Evolutionary conservation across 2,888 invertebrate genomes (phyloP).

Genomic region (Meloe dianella): DNA sequence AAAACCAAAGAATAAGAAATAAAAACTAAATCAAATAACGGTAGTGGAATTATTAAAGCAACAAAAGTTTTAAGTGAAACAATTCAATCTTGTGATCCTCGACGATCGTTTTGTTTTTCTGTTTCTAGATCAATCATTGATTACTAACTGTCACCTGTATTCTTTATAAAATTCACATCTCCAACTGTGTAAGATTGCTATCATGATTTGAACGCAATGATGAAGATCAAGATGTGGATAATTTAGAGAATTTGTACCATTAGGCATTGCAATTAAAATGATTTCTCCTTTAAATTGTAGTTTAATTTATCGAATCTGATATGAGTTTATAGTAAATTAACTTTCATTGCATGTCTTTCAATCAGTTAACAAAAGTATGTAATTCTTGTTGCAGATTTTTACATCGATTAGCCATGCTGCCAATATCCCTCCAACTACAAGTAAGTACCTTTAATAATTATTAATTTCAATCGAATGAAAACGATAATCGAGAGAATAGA

Average conservation of each 20-base stretch:
- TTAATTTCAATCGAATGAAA: background rate
- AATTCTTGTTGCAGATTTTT: slow-evolving; percentile 40
- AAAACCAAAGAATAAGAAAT: background rate
- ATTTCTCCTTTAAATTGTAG: background rate
- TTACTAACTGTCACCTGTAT: no score
- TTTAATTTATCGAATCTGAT: background rate
- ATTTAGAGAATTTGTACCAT: background rate
- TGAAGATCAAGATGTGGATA: background rate
- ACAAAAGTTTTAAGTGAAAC: background rate
- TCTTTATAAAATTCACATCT: background rate
- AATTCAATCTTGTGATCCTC: no score
- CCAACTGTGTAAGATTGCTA: no score
- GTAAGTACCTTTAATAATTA: slow-evolving; percentile 36
- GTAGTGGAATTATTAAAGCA: background rate
- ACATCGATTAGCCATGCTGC: slow-evolving; percentile 45
- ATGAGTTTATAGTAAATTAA: background rate
- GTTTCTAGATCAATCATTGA: no score
- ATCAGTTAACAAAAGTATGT: background rate
- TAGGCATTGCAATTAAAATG: background rate
- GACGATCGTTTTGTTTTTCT: no score
- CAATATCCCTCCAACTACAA: slow-evolving; percentile 47
- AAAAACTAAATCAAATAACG: background rate
- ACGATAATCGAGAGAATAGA: background rate
- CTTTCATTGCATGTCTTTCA: slow-evolving; percentile 6
- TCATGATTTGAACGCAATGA: background rate